These are phyloP conservation scores for Heliconius melpomene DNA, from an alignment of 1,140 invertebrate species.

Conservation along the genomic window DNA sequence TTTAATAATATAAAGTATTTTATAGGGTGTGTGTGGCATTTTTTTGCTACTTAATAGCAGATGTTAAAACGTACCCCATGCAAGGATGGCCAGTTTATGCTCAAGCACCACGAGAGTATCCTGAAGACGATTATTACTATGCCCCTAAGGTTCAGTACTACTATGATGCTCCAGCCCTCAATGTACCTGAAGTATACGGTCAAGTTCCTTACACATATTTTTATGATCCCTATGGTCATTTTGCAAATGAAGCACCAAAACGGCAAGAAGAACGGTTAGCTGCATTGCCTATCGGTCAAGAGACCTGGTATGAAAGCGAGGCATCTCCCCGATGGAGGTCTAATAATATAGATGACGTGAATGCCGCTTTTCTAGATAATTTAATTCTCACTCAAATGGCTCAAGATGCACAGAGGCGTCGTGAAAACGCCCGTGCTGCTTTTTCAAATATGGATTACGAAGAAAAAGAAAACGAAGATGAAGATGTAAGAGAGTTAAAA, in stretches of 20 bases:
- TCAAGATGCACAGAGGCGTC: conserved; percentile 79
- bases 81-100: conserved; percentile 78
- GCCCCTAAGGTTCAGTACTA: conserved; percentile 70
- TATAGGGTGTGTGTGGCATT: conserved; percentile 65
- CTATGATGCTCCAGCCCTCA: conserved; percentile 64
- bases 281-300: conserved; percentile 83
- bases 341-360: conserved; percentile 81
- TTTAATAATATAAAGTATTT: conserved; percentile 27
- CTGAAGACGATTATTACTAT: conserved; percentile 73
- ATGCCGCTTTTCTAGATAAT: conserved; percentile 84
- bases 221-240: conserved; percentile 81
- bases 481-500: conserved; percentile 83
- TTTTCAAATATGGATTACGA: conserved; percentile 74
- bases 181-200: conserved; percentile 65
- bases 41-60: conserved; percentile 66
- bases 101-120: conserved; percentile 70
- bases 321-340: conserved; percentile 65
- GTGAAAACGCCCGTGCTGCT: conserved; percentile 66
- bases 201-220: conserved; percentile 80
- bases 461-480: conserved; percentile 81
- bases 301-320: conserved; percentile 83
- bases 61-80: conserved; percentile 68
- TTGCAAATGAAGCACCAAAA: conserved; percentile 80
- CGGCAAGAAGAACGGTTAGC: conserved; percentile 80
- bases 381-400: conserved; percentile 84